A percentile compares a stretch with the other conserved stretches of the same genome.
These are phyloP conservation scores for Eudorcas thomsonii DNA, from an alignment of 2,113 vertebrate genomes.

Conservation along the genomic window DNA sequence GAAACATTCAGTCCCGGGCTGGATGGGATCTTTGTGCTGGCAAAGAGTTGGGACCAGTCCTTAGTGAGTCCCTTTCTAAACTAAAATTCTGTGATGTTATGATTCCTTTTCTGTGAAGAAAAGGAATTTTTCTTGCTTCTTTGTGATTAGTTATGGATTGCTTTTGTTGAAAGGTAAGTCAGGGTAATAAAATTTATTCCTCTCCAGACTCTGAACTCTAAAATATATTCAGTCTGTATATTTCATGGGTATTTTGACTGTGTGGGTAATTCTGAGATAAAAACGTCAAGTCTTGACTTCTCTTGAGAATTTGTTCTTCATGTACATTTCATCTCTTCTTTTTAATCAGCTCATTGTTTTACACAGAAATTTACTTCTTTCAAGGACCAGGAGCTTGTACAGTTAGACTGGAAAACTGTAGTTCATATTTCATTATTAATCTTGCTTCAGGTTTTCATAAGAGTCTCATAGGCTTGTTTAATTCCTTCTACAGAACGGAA, in stretches of 20 bases:
- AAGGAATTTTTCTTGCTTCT: neutral
- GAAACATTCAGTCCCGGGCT: neutral
- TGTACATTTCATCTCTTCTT: neutral
- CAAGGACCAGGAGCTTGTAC: neutral
- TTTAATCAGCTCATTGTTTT: neutral
- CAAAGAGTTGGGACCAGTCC: neutral
- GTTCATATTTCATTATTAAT: neutral
- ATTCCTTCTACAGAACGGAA: neutral
- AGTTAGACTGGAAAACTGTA: neutral
- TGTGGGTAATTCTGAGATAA: neutral
- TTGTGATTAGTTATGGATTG: neutral
- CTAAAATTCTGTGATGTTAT: neutral
- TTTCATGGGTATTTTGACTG: neutral
- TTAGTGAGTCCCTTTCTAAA: neutral
- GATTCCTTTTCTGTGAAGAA: neutral
- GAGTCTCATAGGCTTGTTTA: neutral
- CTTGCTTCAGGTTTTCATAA: neutral
- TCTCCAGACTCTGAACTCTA: neutral
- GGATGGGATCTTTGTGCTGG: neutral
- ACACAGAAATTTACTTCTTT: neutral
- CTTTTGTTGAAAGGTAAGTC: neutral
- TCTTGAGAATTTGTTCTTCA: neutral
- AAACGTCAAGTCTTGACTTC: neutral
- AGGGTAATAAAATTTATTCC: neutral
- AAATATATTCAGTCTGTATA: neutral